Conservation (phyloP, 2,797 vertebrate species). For the Esox lucius region DNA sequence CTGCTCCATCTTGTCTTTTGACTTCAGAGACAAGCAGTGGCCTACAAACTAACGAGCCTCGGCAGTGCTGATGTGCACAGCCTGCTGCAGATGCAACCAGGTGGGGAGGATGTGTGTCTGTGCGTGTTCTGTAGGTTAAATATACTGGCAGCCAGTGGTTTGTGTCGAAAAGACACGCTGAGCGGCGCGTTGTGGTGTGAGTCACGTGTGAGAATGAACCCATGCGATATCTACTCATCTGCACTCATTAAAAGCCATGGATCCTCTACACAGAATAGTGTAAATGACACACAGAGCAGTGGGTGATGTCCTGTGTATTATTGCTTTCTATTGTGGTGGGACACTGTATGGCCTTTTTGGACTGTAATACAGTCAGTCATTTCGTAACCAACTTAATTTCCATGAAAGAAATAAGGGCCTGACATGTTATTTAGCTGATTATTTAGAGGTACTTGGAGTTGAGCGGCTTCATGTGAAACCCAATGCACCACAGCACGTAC, state of each 20-base stretch:
- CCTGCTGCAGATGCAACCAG: neutral
- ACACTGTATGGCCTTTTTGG: neutral
- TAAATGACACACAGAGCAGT: neutral
- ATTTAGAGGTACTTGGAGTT: too few species aligned
- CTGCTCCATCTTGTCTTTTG: neutral
- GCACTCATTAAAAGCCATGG: neutral
- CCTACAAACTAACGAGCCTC: neutral
- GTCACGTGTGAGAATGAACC: neutral
- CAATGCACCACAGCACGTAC: too few species aligned
- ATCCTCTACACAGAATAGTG: neutral
- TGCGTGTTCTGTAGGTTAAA: neutral
- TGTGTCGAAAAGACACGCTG: neutral
- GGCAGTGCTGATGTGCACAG: neutral
- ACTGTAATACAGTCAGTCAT: neutral
- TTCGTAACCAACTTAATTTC: neutral
- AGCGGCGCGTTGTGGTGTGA: neutral
- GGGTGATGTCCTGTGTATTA: neutral
- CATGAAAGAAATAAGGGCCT: neutral
- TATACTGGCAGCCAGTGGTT: neutral
- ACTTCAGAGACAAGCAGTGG: neutral
- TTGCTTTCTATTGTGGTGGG: neutral
- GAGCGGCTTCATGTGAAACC: too few species aligned
- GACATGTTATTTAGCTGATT: too few species aligned
- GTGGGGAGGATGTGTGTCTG: conserved; percentile 3
- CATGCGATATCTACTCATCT: neutral